Evolutionary conservation across 2,888 invertebrate species (phyloP), one percentile per base, ranked within the genome.

Genomic region (Plusia festucae): DNA sequence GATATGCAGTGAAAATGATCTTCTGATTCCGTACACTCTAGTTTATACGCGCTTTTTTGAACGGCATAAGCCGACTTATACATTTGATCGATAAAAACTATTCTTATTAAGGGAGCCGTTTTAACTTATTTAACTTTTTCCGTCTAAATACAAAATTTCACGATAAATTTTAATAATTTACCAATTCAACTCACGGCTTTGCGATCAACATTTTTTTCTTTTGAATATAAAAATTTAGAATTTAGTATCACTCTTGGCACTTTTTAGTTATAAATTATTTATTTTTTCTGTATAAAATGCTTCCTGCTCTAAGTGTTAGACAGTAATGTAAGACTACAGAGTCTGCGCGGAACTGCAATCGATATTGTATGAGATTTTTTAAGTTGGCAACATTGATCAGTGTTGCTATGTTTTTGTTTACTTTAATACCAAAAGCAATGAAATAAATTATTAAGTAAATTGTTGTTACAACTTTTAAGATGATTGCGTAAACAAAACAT

Each of bases 11-110:
- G 85, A 86, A 91, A 91, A 70, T 92, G 90, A 54, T 94, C 93
- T 68, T 94, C 94, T 0, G 94, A 91, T 65, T 95, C 94, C 69
- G 94, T 95, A 0, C 93, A 93, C 66, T 88, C 90, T 64, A 94
- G 81, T 70, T 88, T 88, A 18, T 76, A 72, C 22, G 78, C 80
- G 73, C 82, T 84, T 76, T 85, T 87, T 62, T 73, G 68, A 67
- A 88, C 92, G 93, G 92, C 92, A 76, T 73, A 32, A 78, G 91
- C 93, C 93, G 92, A 82, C 77, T 83, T 82, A 92, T 88, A 79
- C 93, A 93, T 93, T 92, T 88, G 93, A 88, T 93, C 89, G 81
- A 78, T 74, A 81, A 71, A 76, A 77, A 72, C 77, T 69, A 70
- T 65, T 72, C 76, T 82, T 82, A 62, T 83, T 80, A 64, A 53